Evolutionary conservation across 2,888 invertebrate species (phyloP), one percentile per base, ranked within the genome.

Genomic region (Pristionchus arcanus): DNA sequence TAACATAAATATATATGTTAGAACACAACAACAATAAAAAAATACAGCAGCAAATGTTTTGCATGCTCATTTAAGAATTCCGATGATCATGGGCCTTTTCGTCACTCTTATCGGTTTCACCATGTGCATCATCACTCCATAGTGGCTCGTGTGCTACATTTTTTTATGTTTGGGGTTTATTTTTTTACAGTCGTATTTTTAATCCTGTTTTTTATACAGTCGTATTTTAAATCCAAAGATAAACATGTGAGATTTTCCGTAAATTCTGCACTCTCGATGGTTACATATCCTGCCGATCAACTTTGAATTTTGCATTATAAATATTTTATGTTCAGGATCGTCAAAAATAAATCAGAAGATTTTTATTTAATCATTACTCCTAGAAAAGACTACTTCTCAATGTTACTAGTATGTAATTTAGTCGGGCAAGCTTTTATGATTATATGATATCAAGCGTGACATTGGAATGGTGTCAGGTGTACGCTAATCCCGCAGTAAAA

Each of bases 21-120:
- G n/a, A n/a, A n/a, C n/a, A n/a, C n/a, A n/a, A n/a, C n/a, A n/a
- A n/a, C n/a, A n/a, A n/a, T n/a, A n/a, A n/a, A n/a, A n/a, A n/a
- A n/a, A n/a, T n/a, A n/a, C n/a, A n/a, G n/a, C n/a, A n/a, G n/a
- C n/a, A n/a, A n/a, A n/a, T n/a, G n/a, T n/a, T n/a, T n/a, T n/a
- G n/a, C 25, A 89, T 91, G 55, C 92, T 93, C 87, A 74, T 37
- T 37, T 37, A 4, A 15, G 4, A n/a, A 63, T 49, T 7, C 74
- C 88, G 28, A 34, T 88, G 55, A 11, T 88, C 19, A 31, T 59
- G 0, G 88, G 88, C 25, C 88, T 74, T 5, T 53, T 5, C 74
- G 34, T 88, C 53, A 34, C 88, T 15, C 53, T 88, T 0, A 9
- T 49, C 7, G 88, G 34, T n/a, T 88, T 74, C 53, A n/a, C 53